Evolutionary conservation across 2,113 vertebrate species (phyloP), one percentile per base, ranked within the genome.

Genomic region (Passer domesticus): DNA sequence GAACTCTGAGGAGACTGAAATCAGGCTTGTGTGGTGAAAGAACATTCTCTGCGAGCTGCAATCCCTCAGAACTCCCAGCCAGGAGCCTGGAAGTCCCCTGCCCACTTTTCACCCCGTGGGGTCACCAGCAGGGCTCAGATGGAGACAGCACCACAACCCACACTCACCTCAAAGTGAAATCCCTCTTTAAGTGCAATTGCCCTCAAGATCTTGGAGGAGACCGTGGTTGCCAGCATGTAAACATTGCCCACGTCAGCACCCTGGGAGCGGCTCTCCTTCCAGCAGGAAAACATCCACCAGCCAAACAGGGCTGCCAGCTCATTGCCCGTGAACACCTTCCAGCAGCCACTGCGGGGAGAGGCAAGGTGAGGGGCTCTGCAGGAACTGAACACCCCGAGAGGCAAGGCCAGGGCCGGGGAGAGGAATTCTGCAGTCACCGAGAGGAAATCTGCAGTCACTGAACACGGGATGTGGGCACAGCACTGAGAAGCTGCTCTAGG

Each of bases 261-360:
- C 20, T 96, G 95, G 0, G 97, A 63, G 53, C 97, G 95, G 23
- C 62, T 98, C 83, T 98, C 96, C 91, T 98, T 98, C 99, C 99
- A 99, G 92, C 98, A 96, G 19, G 98, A 98, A 81, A 99, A 98
- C 99, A 99, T 98, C 99, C 99, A 99, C 99, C 99, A 99, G 6
- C 99, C 99, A 47, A 99, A 98, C 92, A 99, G 92, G 22, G 99
- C 99, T 0, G 99, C 99, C 58, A 99, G 82, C 92, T 99, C 99
- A 2, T 99, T 99, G 8, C 99, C 99, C 0, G 98, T 98, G 97
- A 99, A 99, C 92, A 99, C 98, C 96, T 99, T 99, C 99, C 99
- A 99, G 25, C 81, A 82, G 47, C 97, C 98, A 70, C 99, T 99
- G 96, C 0, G 2, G 82, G 52, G 86, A 89, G 23, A 84, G 41